A percentile compares a stretch with the other conserved stretches of the same genome.
phyloP scores from a whole-genome alignment of 2,113 vertebrate genomes.

The Psammodynastes pulverulentus region DNA sequence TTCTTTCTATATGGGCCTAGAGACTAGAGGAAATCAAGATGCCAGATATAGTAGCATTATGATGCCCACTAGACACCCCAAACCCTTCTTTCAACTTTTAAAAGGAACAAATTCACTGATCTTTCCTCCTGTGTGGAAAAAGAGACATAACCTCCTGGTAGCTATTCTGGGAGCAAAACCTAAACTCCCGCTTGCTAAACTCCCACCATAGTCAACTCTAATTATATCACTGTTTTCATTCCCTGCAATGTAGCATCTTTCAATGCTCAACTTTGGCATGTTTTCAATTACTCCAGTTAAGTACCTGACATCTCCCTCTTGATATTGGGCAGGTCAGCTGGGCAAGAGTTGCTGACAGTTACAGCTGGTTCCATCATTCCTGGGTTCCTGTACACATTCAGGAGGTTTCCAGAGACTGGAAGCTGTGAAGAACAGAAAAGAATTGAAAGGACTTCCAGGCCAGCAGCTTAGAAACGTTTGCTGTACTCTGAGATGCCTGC shows the following conservation, averaged over 20 bases:
- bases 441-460: not conserved
- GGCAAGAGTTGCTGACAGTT: conserved; percentile 87
- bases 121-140: not conserved
- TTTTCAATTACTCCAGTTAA: rapidly evolving
- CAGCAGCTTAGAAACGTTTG: not conserved
- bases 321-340: conserved; percentile 85
- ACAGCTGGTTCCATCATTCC: conserved; percentile 73
- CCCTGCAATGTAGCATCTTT: not conserved
- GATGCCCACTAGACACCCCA: not conserved
- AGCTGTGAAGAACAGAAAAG: conserved; percentile 61
- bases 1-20: not conserved
- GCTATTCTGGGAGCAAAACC: not conserved
- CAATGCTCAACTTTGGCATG: not conserved
- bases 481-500: not conserved
- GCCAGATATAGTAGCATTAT: not conserved
- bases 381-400: conserved; percentile 79
- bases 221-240: not conserved
- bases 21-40: not conserved
- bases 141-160: not conserved
- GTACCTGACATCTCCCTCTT: conserved; percentile 83
- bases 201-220: not conserved
- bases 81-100: not conserved
- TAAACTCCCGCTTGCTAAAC: not conserved
- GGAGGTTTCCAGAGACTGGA: conserved; percentile 80
- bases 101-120: not conserved